phyloP scores from a whole-genome alignment of 2,113 vertebrate genomes.

The Tupaia tana region DNA sequence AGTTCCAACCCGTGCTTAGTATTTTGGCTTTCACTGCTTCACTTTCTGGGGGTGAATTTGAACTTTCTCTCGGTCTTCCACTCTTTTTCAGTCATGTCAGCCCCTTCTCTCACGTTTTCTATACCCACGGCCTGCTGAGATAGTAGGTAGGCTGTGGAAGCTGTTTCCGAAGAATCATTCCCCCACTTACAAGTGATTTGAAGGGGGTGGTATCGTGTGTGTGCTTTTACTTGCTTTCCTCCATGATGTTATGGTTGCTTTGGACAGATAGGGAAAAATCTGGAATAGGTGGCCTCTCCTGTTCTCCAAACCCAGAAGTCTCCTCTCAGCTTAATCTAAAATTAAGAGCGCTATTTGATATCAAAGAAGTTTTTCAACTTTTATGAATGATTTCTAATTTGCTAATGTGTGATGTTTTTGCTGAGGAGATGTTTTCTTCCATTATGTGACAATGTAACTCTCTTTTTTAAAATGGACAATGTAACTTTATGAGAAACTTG shows the following conservation, averaged over 20 bases:
- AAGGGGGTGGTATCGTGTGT: neutral
- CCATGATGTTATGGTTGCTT: conserved; percentile 6
- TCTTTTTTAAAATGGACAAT: too few species aligned
- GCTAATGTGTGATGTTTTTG: conserved; percentile 40
- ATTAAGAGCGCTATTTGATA: conserved; percentile 21
- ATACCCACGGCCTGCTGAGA: neutral
- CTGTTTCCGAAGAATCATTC: neutral
- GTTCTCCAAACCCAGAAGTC: conserved; percentile 17
- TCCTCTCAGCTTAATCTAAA: neutral
- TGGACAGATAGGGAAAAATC: neutral
- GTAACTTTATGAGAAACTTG: neutral
- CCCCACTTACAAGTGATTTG: neutral
- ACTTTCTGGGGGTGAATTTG: neutral
- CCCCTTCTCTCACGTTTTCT: neutral
- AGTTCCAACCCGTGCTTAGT: neutral
- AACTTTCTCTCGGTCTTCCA: neutral
- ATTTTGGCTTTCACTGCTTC: neutral
- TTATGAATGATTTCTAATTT: conserved; percentile 45
- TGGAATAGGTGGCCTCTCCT: neutral
- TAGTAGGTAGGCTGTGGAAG: neutral
- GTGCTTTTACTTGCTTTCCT: neutral
- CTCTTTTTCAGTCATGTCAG: neutral
- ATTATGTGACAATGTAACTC: too few species aligned
- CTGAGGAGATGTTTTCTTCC: conserved; percentile 15
- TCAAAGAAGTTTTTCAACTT: conserved; percentile 3